phyloP scores from a whole-genome alignment of 2,888 invertebrate species.

The Diogma glabrata region DNA sequence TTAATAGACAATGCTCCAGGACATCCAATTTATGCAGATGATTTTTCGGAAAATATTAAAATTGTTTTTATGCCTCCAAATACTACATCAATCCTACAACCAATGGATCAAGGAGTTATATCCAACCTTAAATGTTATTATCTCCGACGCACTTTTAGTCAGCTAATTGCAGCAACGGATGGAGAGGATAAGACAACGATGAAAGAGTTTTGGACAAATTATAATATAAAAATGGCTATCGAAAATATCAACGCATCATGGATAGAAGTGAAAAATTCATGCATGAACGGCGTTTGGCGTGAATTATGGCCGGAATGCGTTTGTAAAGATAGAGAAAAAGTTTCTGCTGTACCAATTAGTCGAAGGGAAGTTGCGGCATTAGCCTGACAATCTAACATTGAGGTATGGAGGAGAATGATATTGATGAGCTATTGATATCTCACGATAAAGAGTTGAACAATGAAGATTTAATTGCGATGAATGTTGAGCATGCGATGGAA shows the following conservation, averaged over 20 bases:
- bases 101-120: conserved; percentile 9
- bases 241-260: too few species aligned
- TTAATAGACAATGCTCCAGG: background rate
- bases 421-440: too few species aligned
- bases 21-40: background rate
- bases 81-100: background rate
- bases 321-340: background rate
- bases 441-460: too few species aligned
- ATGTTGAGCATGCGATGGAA: too few species aligned
- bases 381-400: too few species aligned
- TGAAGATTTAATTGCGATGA: too few species aligned
- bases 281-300: background rate
- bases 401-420: too few species aligned
- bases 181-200: too few species aligned
- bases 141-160: conserved; percentile 10
- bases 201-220: background rate
- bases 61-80: too few species aligned
- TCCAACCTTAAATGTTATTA: conserved; percentile 15
- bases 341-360: too few species aligned
- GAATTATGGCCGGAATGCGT: background rate
- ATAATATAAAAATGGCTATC: background rate
- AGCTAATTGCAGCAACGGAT: too few species aligned
- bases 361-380: too few species aligned
- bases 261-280: conserved; percentile 1
- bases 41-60: background rate